Conservation (phyloP, 2,797 vertebrate species). For the Lepidocolaptes lacrymiger region DNA sequence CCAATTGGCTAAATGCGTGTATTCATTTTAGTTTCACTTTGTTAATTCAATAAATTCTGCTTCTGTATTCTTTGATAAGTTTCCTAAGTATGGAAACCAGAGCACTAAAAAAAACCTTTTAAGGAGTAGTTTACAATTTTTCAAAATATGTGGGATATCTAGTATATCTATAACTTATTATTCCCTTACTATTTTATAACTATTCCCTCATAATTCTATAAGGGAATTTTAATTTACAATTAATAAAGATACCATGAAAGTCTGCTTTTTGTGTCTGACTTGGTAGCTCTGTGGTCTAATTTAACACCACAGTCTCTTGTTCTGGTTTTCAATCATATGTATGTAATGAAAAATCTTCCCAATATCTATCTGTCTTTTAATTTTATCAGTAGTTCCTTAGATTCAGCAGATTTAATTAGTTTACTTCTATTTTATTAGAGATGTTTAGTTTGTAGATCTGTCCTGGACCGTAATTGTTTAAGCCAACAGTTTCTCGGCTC, state of each 20-base stretch:
- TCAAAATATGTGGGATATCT: not conserved
- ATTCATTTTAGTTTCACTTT: not conserved
- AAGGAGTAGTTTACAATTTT: not conserved
- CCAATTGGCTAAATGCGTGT: not conserved
- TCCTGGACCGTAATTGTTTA: not conserved
- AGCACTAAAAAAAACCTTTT: not conserved
- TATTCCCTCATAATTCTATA: no score
- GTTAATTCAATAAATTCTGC: not conserved
- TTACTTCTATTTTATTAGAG: not conserved
- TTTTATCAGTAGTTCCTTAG: not conserved
- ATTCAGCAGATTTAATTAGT: not conserved
- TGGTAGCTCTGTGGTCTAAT: not conserved
- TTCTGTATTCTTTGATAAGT: not conserved
- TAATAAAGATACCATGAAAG: not conserved
- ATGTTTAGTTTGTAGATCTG: not conserved
- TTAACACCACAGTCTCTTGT: not conserved
- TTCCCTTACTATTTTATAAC: no score
- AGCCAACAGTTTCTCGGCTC: not conserved
- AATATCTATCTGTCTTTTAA: not conserved
- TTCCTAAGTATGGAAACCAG: not conserved
- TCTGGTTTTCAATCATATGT: not conserved
- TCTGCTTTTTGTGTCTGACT: not conserved
- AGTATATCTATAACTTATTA: not conserved
- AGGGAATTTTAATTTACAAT: not conserved
- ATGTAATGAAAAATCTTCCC: not conserved